Conservation (phyloP, 2,113 vertebrate species). For the Corythoichthys haematopterus region DNA sequence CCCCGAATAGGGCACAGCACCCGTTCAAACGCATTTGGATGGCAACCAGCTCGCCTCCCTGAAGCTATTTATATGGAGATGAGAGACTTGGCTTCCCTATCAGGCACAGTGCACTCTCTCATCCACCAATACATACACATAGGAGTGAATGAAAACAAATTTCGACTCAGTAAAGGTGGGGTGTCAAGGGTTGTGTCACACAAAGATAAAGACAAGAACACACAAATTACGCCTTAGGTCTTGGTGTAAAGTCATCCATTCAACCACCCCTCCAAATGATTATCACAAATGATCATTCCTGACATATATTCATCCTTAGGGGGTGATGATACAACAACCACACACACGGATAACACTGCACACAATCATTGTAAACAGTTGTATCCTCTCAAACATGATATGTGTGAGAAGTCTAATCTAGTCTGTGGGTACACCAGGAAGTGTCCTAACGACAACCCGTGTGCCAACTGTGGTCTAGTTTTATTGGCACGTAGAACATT, state of each 20-base stretch:
- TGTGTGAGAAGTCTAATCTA: background rate
- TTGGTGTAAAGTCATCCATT: conserved; percentile 32
- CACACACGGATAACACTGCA: conserved; percentile 6
- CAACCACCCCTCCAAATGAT: conserved; percentile 25
- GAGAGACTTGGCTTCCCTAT: conserved; percentile 29
- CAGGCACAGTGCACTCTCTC: background rate
- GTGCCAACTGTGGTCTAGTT: too few species aligned
- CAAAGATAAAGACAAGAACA: background rate
- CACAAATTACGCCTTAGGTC: background rate
- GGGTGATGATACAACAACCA: conserved; percentile 5
- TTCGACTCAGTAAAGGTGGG: background rate
- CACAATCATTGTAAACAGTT: background rate
- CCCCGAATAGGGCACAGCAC: conserved; percentile 21
- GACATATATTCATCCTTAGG: conserved; percentile 28
- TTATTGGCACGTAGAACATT: too few species aligned
- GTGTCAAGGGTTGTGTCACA: background rate
- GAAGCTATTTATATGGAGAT: conserved; percentile 48
- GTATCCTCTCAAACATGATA: background rate
- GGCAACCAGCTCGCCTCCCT: conserved; percentile 28
- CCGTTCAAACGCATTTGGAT: conserved; percentile 31
- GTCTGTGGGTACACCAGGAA: too few species aligned
- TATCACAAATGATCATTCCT: conserved; percentile 42
- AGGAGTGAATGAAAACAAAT: background rate
- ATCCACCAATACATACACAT: background rate
- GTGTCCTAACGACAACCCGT: too few species aligned